A percentile compares a stretch with the other conserved stretches of the same genome.
phyloP scores from a whole-genome alignment of 2,888 invertebrate genomes.

The Pandemis heparana region DNA sequence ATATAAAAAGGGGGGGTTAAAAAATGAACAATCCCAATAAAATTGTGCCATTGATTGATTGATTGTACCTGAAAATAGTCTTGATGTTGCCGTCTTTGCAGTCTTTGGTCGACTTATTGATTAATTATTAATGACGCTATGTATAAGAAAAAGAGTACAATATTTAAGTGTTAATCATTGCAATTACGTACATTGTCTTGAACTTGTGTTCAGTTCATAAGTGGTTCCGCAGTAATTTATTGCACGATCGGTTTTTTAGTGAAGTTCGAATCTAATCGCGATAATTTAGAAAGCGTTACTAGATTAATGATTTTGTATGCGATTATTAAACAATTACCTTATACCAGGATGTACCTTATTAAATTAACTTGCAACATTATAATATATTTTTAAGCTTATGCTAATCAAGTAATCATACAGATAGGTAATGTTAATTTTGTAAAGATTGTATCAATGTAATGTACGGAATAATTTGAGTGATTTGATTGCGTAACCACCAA shows the following conservation, averaged over 20 bases:
- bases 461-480: neutral
- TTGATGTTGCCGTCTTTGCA: too few species aligned
- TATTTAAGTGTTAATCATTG: too few species aligned
- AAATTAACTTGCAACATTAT: neutral
- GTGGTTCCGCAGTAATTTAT: neutral
- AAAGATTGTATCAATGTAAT: neutral
- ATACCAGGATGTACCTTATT: neutral
- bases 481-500: neutral
- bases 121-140: too few species aligned
- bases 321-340: neutral
- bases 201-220: neutral
- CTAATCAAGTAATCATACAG: constrained; percentile 2
- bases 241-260: neutral
- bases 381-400: neutral
- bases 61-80: too few species aligned
- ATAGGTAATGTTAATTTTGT: constrained; percentile 2
- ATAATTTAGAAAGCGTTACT: neutral
- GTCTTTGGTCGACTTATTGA: too few species aligned
- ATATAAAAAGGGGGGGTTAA: too few species aligned
- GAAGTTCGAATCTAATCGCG: constrained; percentile 1
- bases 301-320: too few species aligned
- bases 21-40: too few species aligned
- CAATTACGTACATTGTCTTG: too few species aligned
- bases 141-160: too few species aligned
- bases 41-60: too few species aligned